phyloP scores from a whole-genome alignment of 2,888 invertebrate genomes.

The Cerceris ruficornis region DNA sequence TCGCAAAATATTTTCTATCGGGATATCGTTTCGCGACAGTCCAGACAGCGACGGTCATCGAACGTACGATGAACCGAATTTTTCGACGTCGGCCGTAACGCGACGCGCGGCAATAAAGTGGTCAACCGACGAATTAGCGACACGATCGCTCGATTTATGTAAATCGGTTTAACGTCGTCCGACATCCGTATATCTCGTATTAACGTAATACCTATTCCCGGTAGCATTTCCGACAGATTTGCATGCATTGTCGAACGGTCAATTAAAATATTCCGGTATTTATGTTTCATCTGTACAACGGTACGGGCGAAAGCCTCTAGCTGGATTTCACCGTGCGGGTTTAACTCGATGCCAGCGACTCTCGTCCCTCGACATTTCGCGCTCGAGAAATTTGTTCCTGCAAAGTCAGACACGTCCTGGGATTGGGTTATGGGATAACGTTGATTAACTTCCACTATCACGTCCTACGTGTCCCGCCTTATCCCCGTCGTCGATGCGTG shows the following conservation, averaged over 20 bases:
- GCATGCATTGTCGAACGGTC: constrained; percentile 67
- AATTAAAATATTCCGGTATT: constrained; percentile 67
- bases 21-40: no score
- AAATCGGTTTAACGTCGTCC: constrained; percentile 73
- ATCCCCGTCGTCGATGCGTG: background rate
- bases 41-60: background rate
- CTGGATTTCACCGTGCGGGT: background rate
- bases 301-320: constrained; percentile 1
- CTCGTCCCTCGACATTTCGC: constrained; percentile 25
- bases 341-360: background rate
- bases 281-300: constrained; percentile 61
- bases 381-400: constrained; percentile 27
- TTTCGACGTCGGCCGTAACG: constrained; percentile 25
- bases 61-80: constrained; percentile 32
- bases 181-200: constrained; percentile 65
- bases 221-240: constrained; percentile 65
- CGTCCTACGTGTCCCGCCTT: constrained; percentile 14
- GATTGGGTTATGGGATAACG: constrained; percentile 65
- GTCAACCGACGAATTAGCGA: constrained; percentile 56
- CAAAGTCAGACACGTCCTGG: constrained; percentile 12
- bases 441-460: constrained; percentile 68
- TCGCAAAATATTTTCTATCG: no score
- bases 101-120: constrained; percentile 46
- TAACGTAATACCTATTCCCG: constrained; percentile 71
- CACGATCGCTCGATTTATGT: constrained; percentile 69